Conservation (phyloP, 2,797 vertebrate genomes). For the Danio aesculapii region DNA sequence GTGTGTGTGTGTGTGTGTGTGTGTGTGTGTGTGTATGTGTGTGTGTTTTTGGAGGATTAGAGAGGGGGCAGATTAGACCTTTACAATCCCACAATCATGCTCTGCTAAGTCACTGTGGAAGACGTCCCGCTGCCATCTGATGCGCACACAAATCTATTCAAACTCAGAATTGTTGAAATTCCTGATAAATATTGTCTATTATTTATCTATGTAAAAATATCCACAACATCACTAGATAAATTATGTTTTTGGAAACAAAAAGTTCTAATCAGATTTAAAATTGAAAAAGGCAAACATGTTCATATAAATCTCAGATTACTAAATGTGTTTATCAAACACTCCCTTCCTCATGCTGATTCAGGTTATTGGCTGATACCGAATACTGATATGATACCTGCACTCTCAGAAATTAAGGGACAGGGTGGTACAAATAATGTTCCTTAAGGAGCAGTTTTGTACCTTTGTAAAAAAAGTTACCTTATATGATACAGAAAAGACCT, state of each 20-base stretch:
- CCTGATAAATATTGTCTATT: not conserved
- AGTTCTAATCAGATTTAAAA: not conserved
- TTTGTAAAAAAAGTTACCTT: no score
- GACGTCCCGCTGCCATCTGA: slow-evolving; percentile 69
- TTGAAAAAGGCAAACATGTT: not conserved
- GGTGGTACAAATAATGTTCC: no score
- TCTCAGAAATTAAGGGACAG: no score
- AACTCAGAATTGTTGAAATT: slow-evolving; percentile 46
- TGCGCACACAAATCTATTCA: slow-evolving; percentile 61
- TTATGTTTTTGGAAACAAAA: not conserved
- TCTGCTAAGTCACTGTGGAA: slow-evolving; percentile 68
- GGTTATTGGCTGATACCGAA: no score
- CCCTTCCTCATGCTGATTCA: no score
- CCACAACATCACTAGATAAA: not conserved
- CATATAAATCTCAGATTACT: no score
- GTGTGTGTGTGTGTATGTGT: slow-evolving; percentile 45
- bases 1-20: slow-evolving; percentile 51
- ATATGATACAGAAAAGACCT: no score
- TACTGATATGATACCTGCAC: no score
- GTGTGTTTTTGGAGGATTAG: slow-evolving; percentile 45
- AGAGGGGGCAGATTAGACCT: slow-evolving; percentile 71
- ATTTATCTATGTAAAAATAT: slow-evolving; percentile 26
- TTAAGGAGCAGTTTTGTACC: no score
- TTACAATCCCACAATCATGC: slow-evolving; percentile 61
- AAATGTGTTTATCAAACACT: no score